Conservation (phyloP, 2,113 vertebrate species). For the Lagopus muta region DNA sequence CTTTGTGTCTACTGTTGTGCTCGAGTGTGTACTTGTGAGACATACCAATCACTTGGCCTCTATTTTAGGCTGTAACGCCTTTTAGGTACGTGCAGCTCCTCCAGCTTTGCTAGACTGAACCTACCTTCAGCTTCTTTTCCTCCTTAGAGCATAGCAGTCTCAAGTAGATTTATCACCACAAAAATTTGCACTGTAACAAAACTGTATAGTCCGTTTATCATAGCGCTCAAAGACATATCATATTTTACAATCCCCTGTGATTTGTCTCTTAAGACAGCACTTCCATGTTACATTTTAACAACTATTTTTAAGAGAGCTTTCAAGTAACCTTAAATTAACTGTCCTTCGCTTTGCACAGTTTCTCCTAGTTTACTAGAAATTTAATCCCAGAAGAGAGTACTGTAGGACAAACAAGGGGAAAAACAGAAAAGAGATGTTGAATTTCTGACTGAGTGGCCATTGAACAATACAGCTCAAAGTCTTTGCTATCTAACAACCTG, state of each 20-base stretch:
- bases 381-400: neutral
- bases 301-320: neutral
- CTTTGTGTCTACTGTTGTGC: neutral
- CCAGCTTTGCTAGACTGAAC: neutral
- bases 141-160: neutral
- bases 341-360: neutral
- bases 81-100: neutral
- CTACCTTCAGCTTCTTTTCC: neutral
- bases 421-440: neutral
- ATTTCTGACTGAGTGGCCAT: neutral
- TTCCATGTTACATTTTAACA: neutral
- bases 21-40: neutral
- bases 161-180: neutral
- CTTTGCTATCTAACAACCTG: neutral
- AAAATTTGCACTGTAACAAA: neutral
- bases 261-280: neutral
- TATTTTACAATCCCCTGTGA: neutral
- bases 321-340: neutral
- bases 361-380: neutral
- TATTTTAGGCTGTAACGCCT: neutral
- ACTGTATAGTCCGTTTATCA: neutral
- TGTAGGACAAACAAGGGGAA: neutral
- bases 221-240: neutral
- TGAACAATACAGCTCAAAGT: neutral
- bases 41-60: neutral